These are phyloP conservation scores for Hypomecis atomaria DNA, from an alignment of 2,888 invertebrate species.

Conservation along the genomic window DNA sequence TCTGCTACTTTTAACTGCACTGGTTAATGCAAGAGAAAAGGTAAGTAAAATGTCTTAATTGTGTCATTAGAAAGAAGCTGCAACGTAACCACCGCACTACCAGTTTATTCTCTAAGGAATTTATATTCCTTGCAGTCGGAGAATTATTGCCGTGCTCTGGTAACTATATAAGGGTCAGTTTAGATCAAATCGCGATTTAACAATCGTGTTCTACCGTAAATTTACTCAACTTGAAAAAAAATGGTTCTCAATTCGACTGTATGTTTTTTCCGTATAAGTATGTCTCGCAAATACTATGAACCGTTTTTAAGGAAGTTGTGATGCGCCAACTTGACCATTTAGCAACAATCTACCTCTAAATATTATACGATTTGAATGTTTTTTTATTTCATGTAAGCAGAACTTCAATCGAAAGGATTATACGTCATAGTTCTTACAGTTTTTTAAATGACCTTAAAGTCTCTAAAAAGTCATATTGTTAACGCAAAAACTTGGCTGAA, in stretches of 20 bases:
- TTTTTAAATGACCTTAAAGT: no score
- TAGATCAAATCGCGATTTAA: no score
- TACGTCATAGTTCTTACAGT: no score
- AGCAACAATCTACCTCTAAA: no score
- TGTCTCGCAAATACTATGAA: background rate
- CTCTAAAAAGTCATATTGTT: no score
- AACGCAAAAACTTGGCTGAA: no score
- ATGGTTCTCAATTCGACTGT: background rate
- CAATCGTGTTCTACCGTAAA: conserved; percentile 4
- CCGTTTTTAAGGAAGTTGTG: no score
- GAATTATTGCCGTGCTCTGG: conserved; percentile 14
- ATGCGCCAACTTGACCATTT: no score
- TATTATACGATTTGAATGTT: no score
- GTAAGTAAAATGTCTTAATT: conserved; percentile 24
- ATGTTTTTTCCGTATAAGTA: background rate
- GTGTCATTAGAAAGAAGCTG: conserved; percentile 12
- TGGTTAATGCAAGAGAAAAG: background rate
- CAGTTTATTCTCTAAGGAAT: conserved; percentile 13
- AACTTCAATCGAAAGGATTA: no score
- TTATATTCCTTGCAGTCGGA: conserved; percentile 22
- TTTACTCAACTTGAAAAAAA: background rate
- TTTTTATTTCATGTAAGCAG: no score
- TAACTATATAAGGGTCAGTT: conserved; percentile 2
- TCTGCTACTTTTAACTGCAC: no score
- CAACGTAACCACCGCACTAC: conserved; percentile 16